Percentiles rank a stretch among this genome's conserved stretches.
Evolutionary conservation across 1,140 invertebrate species (phyloP).

Genomic region (Drosophila ambigua): DNA sequence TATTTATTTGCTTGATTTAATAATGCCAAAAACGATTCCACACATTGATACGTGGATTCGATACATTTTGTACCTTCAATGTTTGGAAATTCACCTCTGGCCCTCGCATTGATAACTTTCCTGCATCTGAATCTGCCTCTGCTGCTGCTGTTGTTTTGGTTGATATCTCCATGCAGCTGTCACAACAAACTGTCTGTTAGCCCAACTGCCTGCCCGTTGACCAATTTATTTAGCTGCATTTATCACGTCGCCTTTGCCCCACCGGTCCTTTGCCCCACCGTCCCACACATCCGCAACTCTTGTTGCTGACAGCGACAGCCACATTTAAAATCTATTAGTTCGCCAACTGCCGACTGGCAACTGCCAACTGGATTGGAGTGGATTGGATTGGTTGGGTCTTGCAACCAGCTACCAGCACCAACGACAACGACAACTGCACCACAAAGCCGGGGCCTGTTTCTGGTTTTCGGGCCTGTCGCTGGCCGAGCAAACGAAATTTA

Average conservation of each 20-base stretch:
- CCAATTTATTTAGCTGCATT: constrained; percentile 71
- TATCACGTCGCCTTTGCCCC: constrained; percentile 40
- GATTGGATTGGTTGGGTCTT: too few species aligned
- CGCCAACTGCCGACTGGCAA: constrained; percentile 43
- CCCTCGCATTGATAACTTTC: constrained; percentile 10
- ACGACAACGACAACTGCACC: constrained; percentile 1
- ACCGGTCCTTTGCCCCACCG: constrained; percentile 8
- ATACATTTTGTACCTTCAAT: too few species aligned
- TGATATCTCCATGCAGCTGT: constrained; percentile 55
- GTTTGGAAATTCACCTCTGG: too few species aligned
- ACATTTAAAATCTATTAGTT: constrained; percentile 79
- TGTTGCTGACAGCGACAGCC: constrained; percentile 72
- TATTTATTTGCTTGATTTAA: too few species aligned
- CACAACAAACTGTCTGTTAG: constrained; percentile 67
- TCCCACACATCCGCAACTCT: constrained; percentile 5
- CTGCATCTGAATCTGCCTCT: background rate
- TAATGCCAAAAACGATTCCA: too few species aligned
- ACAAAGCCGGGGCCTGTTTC: constrained; percentile 44
- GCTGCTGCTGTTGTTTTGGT: constrained; percentile 11
- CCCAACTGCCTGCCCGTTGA: constrained; percentile 45
- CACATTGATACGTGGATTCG: too few species aligned
- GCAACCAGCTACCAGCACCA: constrained; percentile 3
- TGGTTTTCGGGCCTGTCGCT: constrained; percentile 18
- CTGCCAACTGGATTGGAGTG: background rate
- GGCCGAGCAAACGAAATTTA: constrained; percentile 57